These are phyloP conservation scores for Falcunculus frontatus DNA, from an alignment of 2,113 vertebrate species.

Conservation along the genomic window DNA sequence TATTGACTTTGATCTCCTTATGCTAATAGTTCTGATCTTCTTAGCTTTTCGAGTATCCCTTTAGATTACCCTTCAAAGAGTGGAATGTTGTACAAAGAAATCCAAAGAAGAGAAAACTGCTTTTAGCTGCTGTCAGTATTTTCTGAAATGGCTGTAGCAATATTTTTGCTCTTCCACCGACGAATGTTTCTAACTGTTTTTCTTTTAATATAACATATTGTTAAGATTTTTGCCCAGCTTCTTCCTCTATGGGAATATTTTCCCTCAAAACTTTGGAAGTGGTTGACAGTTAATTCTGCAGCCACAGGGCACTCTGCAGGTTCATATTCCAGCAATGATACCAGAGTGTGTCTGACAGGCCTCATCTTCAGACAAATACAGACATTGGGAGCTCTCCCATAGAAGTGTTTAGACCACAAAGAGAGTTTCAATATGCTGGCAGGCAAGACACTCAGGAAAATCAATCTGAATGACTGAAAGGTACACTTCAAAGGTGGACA, in stretches of 20 bases:
- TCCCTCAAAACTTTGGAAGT: not conserved
- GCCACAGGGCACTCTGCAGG: not conserved
- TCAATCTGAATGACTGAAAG: constrained; percentile 48
- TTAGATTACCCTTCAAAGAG: not conserved
- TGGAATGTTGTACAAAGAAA: not conserved
- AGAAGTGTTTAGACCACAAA: not conserved
- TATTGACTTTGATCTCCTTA: not conserved
- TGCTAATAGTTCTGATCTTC: not conserved
- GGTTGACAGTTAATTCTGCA: not conserved
- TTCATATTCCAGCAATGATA: not conserved
- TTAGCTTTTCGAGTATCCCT: not conserved
- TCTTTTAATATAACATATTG: not conserved
- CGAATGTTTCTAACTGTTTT: not conserved
- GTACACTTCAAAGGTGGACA: constrained; percentile 42
- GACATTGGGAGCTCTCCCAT: not conserved
- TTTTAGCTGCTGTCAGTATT: not conserved
- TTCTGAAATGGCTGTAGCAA: not conserved
- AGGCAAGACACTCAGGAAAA: constrained; percentile 34
- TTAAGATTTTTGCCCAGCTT: not conserved
- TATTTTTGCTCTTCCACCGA: not conserved
- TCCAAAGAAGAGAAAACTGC: not conserved
- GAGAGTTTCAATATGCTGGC: not conserved
- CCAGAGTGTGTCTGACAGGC: not conserved
- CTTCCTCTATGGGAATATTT: not conserved
- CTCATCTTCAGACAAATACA: not conserved